Conservation (phyloP, 2,797 vertebrate genomes). For the Pantherophis vulpinus region DNA sequence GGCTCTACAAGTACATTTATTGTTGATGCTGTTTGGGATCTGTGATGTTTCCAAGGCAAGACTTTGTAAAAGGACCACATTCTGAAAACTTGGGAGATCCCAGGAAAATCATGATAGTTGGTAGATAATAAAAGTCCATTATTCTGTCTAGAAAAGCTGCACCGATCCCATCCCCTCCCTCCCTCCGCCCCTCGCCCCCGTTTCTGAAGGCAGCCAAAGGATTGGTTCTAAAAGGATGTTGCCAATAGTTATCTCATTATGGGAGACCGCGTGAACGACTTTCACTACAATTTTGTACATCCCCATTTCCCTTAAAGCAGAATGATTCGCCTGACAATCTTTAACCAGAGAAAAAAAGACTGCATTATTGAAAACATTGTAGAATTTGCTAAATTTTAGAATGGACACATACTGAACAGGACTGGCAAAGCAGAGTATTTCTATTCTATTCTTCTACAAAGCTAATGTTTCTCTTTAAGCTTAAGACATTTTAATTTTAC, state of each 20-base stretch:
- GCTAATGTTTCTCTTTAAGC: background rate
- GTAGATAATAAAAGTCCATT: background rate
- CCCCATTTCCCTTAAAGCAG: background rate
- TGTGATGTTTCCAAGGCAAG: background rate
- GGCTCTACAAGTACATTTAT: background rate
- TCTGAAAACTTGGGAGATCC: background rate
- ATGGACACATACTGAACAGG: background rate
- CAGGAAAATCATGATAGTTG: background rate
- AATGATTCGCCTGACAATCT: background rate
- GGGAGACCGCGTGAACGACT: background rate
- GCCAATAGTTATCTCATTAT: background rate
- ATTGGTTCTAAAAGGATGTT: background rate
- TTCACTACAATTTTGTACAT: background rate
- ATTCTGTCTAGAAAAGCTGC: background rate
- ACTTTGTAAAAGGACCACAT: background rate
- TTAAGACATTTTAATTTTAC: background rate
- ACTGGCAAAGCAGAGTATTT: background rate
- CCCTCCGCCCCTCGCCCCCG: too few species aligned
- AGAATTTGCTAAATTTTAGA: background rate
- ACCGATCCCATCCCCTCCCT: rapidly evolving
- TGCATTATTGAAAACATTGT: background rate
- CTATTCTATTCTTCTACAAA: background rate
- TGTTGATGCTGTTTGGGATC: background rate
- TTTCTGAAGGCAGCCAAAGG: background rate
- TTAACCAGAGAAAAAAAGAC: background rate